These are phyloP conservation scores for Mythimna impura DNA, from an alignment of 2,888 invertebrate species.

Conservation along the genomic window DNA sequence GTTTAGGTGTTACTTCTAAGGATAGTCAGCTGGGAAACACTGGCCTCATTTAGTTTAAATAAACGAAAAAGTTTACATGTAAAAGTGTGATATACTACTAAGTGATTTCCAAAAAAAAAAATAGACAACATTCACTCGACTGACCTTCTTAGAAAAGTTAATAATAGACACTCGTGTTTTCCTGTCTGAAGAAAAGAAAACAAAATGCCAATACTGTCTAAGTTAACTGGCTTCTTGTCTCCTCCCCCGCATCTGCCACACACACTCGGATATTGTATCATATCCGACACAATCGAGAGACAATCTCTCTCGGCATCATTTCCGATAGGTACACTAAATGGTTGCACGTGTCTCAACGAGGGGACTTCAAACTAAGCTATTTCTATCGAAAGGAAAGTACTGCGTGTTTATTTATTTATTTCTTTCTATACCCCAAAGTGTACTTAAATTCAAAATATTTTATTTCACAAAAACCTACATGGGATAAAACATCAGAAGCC, in stretches of 20 bases:
- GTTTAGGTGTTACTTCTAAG: no score
- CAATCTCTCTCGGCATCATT: slow-evolving; percentile 17
- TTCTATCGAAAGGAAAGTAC: background rate
- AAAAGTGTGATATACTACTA: no score
- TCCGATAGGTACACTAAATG: slow-evolving; percentile 11
- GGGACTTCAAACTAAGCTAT: no score
- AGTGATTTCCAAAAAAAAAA: no score
- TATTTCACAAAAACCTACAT: no score
- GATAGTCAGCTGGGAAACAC: no score
- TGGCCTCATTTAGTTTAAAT: no score
- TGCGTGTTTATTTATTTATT: slow-evolving; percentile 5
- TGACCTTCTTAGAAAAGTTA: no score
- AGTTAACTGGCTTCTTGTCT: background rate
- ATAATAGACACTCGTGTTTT: background rate
- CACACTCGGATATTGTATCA: slow-evolving; percentile 6
- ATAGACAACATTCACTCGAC: no score
- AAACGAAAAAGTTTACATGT: no score
- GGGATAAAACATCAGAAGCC: no score
- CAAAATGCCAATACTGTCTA: background rate
- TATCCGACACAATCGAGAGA: slow-evolving; percentile 13
- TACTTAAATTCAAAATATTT: no score
- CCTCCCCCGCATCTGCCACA: background rate
- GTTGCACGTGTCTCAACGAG: background rate
- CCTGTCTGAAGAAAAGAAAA: background rate
- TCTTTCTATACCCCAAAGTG: background rate